phyloP scores from a whole-genome alignment of 1,140 invertebrate genomes.

The Oscheius sp. region DNA sequence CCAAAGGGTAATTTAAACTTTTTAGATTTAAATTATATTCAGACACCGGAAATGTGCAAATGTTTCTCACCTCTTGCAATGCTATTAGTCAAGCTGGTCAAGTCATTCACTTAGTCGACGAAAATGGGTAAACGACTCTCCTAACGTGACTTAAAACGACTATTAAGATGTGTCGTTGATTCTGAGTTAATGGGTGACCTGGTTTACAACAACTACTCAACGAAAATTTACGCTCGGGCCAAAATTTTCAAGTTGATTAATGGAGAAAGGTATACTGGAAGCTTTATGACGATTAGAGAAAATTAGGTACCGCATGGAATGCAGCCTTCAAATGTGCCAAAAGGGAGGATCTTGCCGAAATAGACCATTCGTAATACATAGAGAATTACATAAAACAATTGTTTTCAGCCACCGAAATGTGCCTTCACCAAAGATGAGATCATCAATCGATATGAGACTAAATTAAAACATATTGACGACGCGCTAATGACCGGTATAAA shows the following conservation, averaged over 20 bases:
- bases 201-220: conserved; percentile 28
- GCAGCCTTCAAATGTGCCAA: conserved; percentile 14
- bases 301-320: conserved; percentile 25
- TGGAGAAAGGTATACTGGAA: conserved; percentile 14
- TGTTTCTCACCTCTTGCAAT: conserved; percentile 33
- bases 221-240: conserved; percentile 28
- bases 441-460: conserved; percentile 5
- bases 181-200: conserved; percentile 32
- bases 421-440: conserved; percentile 29
- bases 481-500: background rate
- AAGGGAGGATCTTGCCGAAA: conserved; percentile 6
- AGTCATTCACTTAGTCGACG: conserved; percentile 31
- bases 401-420: conserved; percentile 23
- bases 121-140: conserved; percentile 21
- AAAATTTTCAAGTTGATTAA: conserved; percentile 28
- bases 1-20: background rate
- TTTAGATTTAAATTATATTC: background rate
- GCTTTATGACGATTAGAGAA: background rate
- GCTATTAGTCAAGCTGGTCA: conserved; percentile 19
- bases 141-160: background rate
- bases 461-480: background rate
- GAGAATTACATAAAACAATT: background rate
- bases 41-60: conserved; percentile 8
- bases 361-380: background rate
- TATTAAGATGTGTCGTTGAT: conserved; percentile 30